Evolutionary conservation across 92 coral and sea anemone genomes (phyloP), one percentile per base, ranked within the genome.

Genomic region (Epizoanthus rinbou): DNA sequence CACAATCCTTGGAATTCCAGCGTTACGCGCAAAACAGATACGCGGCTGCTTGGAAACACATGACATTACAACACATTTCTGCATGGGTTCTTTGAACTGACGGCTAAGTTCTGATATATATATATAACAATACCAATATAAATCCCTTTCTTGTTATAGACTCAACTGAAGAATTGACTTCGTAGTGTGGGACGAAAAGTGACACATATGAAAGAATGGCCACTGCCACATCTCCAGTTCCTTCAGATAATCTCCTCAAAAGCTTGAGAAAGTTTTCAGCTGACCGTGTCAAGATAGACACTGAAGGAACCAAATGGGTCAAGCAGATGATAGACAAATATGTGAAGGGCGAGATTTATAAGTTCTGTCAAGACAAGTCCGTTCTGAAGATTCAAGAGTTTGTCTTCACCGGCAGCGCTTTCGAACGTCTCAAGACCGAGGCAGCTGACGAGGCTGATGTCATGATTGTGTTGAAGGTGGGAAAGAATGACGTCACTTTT

Each of bases 361-460:
- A 58, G 15, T 86, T 64, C 57, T 66, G 84, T 72, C 62, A 62
- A 71, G 35, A 85, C 11, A 81, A 84, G 28, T 89, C 97, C 1
- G 22, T 74, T 11, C 66, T 93, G 0, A 66, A 88, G 24, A 82
- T 93, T 10, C 82, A 75, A n/a, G 87, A 88, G 25, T 89, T 83
- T 13, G 92, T 91, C 23, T 93, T 80, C 73, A 93, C 97, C 25
- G 97, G 97, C 4, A 93, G 97, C 69, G 85, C 87, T 65, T 93
- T 91, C 60, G 97, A 93, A 68, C 65, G 64, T 19, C 92, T 93
- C 16, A 93, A 93, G 85, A 93, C 97, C 19, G 97, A 88, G 35
- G 92, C 94, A 18, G 97, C 97, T 21, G 97, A 93, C 50, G 97
- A 93, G 64, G 94, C 89, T 56, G 97, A 93, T 70, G 90, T 93